These are phyloP conservation scores for Oryzias celebensis DNA, from an alignment of 2,113 vertebrate genomes.

Conservation along the genomic window DNA sequence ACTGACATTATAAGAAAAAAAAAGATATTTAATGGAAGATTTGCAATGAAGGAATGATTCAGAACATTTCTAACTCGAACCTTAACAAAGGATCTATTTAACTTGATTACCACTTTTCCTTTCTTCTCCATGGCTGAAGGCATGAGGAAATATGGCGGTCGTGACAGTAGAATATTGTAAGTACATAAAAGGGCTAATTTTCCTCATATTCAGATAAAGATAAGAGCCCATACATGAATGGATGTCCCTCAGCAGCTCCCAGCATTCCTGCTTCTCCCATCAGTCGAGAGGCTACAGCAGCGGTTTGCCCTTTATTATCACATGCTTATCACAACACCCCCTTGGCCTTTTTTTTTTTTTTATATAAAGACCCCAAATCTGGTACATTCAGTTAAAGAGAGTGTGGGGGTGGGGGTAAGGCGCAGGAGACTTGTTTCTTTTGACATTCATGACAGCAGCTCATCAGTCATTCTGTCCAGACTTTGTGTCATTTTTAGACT, in stretches of 20 bases:
- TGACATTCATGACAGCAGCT: slow-evolving; percentile 80
- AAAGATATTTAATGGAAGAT: slow-evolving; percentile 30
- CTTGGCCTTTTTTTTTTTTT: slow-evolving; percentile 74
- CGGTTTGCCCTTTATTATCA: slow-evolving; percentile 76
- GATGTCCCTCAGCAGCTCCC: slow-evolving; percentile 39
- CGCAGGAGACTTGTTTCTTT: slow-evolving; percentile 78
- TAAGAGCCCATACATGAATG: slow-evolving; percentile 61
- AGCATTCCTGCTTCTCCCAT: slow-evolving; percentile 20
- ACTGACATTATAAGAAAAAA: slow-evolving; percentile 50
- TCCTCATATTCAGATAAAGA: slow-evolving; percentile 59
- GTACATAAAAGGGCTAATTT: slow-evolving; percentile 69
- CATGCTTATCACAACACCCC: slow-evolving; percentile 73
- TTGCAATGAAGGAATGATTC: slow-evolving; percentile 24
- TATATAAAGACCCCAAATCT: slow-evolving; percentile 65
- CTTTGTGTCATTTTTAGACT: slow-evolving; percentile 75
- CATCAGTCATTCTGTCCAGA: slow-evolving; percentile 84
- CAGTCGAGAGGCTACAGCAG: slow-evolving; percentile 57
- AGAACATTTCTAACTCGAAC: slow-evolving; percentile 39
- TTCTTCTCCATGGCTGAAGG: slow-evolving; percentile 54
- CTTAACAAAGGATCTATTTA: slow-evolving; percentile 58
- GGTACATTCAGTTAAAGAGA: slow-evolving; percentile 74
- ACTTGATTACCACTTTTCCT: slow-evolving; percentile 71
- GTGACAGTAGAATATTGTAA: slow-evolving; percentile 56
- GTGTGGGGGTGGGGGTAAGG: slow-evolving; percentile 51
- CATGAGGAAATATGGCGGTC: slow-evolving; percentile 61